phyloP scores from a whole-genome alignment of 1,140 invertebrate species.

The Xylocopa sonorina region DNA sequence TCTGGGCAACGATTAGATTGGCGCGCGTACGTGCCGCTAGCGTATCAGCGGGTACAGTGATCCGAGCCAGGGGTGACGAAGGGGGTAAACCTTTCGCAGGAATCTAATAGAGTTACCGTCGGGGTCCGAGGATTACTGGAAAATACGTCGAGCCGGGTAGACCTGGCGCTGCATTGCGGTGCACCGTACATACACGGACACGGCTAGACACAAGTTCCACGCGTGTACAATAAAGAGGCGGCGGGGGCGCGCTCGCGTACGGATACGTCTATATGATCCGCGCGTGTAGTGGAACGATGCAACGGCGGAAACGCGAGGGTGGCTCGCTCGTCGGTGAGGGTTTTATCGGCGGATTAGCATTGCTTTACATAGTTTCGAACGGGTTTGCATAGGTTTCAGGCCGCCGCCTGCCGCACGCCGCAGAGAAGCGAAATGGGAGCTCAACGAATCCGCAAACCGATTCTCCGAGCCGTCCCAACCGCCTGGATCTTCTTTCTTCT shows the following conservation, averaged over 20 bases:
- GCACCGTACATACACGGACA: conserved; percentile 18
- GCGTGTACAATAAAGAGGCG: not conserved
- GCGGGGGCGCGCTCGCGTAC: not conserved
- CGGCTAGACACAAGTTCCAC: too few relatives aligned
- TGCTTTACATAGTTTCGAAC: conserved; percentile 79
- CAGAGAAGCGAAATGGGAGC: conserved; percentile 31
- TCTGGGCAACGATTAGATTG: conserved; percentile 20
- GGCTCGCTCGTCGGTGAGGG: conserved; percentile 64
- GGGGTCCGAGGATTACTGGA: conserved; percentile 63
- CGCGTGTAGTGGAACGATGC: conserved; percentile 38
- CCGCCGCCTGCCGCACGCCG: conserved; percentile 38
- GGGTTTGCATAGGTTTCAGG: conserved; percentile 75
- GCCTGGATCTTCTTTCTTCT: conserved; percentile 55
- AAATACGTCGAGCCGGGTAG: conserved; percentile 58
- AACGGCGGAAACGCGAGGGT: conserved; percentile 50
- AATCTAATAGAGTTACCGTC: conserved; percentile 67
- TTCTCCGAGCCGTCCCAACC: conserved; percentile 45
- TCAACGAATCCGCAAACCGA: conserved; percentile 66
- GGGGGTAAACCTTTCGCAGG: conserved; percentile 54
- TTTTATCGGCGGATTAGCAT: conserved; percentile 80
- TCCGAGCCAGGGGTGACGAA: not conserved
- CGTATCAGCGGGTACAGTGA: conserved; percentile 39
- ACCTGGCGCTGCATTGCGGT: conserved; percentile 58
- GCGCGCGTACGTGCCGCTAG: conserved; percentile 27
- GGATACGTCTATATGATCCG: too few relatives aligned